Evolutionary conservation across 2,797 vertebrate species (phyloP).

Genomic region (Toxotes lorentzi): DNA sequence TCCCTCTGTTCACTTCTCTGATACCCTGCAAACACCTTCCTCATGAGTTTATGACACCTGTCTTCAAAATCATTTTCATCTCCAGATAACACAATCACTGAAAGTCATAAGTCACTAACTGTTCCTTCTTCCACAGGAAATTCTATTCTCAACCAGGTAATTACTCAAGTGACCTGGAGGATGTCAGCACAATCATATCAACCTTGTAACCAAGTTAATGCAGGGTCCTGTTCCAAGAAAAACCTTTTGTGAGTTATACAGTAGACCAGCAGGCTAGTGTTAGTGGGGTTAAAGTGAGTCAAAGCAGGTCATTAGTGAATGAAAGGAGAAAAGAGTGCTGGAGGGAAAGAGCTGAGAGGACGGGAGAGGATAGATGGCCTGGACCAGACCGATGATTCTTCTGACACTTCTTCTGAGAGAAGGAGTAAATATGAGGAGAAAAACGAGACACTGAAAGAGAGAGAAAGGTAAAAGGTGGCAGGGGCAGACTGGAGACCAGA

Average conservation of each 20-base stretch:
- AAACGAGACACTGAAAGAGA: conserved; percentile 34
- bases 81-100: not conserved
- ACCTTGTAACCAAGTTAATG: not conserved
- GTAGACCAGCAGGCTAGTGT: conserved; percentile 11
- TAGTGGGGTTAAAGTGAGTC: conserved; percentile 28
- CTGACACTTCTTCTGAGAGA: conserved; percentile 25
- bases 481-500: conserved; percentile 17
- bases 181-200: not conserved
- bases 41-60: not conserved
- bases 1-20: not conserved
- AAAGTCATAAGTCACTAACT: not conserved
- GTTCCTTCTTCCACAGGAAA: not conserved
- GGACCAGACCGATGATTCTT: conserved; percentile 31
- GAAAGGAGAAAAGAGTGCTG: conserved; percentile 21
- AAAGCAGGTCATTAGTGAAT: conserved; percentile 40
- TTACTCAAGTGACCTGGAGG: not conserved
- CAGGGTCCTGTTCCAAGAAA: not conserved
- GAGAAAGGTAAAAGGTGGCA: conserved; percentile 31
- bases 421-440: conserved; percentile 36
- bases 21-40: not conserved
- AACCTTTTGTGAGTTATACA: not conserved
- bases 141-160: not conserved
- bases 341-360: conserved; percentile 25
- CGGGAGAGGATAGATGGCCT: conserved; percentile 16
- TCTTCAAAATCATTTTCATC: not conserved